Percentiles rank a stretch among this genome's conserved stretches.
Conservation (phyloP, 2,888 invertebrate genomes). For the Timema cristinae region DNA sequence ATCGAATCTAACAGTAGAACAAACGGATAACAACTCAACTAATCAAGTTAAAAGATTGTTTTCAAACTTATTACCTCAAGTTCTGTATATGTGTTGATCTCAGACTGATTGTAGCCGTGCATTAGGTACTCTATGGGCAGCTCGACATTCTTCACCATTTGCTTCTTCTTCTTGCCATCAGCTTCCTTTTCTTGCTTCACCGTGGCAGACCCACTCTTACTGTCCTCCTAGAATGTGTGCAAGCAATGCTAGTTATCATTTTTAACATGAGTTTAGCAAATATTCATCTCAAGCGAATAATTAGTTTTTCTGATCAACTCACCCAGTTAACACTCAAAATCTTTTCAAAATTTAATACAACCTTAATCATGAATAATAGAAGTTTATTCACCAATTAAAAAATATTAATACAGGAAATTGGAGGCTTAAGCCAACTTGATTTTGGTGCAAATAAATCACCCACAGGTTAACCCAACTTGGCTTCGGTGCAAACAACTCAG, state of each 20-base stretch:
- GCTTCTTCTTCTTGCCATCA: constrained; percentile 67
- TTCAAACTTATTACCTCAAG: constrained; percentile 59
- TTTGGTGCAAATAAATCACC: too few species aligned
- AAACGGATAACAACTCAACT: too few species aligned
- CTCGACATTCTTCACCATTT: constrained; percentile 74
- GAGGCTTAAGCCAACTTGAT: too few species aligned
- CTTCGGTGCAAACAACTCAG: too few species aligned
- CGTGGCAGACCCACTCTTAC: constrained; percentile 34
- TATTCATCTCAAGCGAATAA: background rate
- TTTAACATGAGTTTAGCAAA: background rate
- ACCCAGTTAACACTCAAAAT: background rate
- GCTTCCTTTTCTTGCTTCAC: constrained; percentile 51
- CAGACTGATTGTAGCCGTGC: constrained; percentile 65
- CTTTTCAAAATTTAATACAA: background rate
- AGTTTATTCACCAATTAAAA: background rate
- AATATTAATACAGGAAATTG: too few species aligned
- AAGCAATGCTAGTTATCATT: background rate
- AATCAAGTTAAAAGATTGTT: too few species aligned
- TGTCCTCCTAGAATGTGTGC: constrained; percentile 21
- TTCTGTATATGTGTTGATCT: constrained; percentile 71
- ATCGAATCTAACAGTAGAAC: too few species aligned
- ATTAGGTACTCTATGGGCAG: constrained; percentile 76
- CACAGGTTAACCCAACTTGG: too few species aligned
- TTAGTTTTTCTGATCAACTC: too few species aligned
- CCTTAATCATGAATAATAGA: background rate